Evolutionary conservation across 2,888 invertebrate species (phyloP).

Genomic region (Dioctria linearis): DNA sequence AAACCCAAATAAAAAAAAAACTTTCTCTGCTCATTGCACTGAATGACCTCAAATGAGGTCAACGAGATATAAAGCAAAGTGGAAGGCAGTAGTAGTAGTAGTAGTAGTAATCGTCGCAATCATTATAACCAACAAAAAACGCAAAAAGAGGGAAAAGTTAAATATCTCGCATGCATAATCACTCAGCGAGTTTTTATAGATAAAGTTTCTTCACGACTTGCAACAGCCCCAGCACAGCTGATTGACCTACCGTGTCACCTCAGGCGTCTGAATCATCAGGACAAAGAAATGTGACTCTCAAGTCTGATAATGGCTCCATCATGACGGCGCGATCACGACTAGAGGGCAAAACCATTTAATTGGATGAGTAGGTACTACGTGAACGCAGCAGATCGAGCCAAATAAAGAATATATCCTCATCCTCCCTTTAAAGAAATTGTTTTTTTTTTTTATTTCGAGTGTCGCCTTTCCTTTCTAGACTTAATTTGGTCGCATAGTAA

Average conservation of each 20-base stretch:
- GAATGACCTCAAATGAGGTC: constrained; percentile 56
- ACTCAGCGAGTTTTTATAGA: constrained; percentile 1
- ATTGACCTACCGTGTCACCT: constrained; percentile 25
- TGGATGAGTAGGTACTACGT: constrained; percentile 26
- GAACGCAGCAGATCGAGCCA: background rate
- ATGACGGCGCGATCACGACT: constrained; percentile 26
- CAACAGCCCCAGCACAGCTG: background rate
- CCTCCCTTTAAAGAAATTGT: too few relatives aligned
- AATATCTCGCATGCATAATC: constrained; percentile 20
- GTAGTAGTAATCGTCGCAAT: constrained; percentile 21
- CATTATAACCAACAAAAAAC: background rate
- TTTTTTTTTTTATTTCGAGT: too few relatives aligned
- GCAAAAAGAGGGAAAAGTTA: background rate
- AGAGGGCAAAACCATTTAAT: background rate
- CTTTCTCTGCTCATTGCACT: constrained; percentile 30
- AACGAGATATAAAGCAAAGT: constrained; percentile 42
- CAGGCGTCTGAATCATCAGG: constrained; percentile 9
- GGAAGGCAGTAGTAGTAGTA: constrained; percentile 7
- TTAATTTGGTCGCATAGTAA: too few relatives aligned
- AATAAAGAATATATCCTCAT: too few relatives aligned
- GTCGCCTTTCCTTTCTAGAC: too few relatives aligned
- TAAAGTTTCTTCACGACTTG: background rate
- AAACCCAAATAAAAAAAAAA: constrained; percentile 33
- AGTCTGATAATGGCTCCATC: background rate
- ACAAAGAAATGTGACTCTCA: background rate